These are phyloP conservation scores for Anniella stebbinsi DNA, from an alignment of 2,797 vertebrate species.

Conservation along the genomic window DNA sequence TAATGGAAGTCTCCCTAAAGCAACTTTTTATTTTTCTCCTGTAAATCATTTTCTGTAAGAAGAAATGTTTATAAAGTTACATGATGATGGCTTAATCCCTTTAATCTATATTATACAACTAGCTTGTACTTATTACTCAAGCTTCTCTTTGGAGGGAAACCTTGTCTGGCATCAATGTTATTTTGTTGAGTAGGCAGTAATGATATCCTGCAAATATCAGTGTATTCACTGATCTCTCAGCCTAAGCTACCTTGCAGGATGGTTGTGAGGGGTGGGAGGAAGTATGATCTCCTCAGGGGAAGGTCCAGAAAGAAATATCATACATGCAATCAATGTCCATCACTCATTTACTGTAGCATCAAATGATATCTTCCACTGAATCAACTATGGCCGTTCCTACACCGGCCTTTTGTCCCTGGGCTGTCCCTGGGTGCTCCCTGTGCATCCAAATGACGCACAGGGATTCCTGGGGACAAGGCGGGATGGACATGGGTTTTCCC, in stretches of 20 bases:
- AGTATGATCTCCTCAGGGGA: neutral
- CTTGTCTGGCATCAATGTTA: neutral
- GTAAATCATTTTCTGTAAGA: neutral
- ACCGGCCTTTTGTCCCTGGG: too few relatives aligned
- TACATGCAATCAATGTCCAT: neutral
- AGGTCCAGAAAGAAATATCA: neutral
- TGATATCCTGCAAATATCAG: neutral
- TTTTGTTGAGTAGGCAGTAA: neutral
- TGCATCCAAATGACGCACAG: too few relatives aligned
- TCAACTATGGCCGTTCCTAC: too few relatives aligned
- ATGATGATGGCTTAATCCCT: neutral
- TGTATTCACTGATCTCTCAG: neutral
- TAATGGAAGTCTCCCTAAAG: neutral
- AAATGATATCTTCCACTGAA: too few relatives aligned
- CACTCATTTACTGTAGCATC: neutral
- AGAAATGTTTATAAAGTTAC: neutral
- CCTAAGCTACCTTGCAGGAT: neutral
- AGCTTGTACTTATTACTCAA: neutral
- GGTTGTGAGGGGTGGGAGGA: neutral
- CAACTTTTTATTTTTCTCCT: neutral
- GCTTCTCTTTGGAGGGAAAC: neutral
- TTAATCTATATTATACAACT: slow-evolving; percentile 42
- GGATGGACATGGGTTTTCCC: too few relatives aligned
- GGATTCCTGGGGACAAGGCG: too few relatives aligned
- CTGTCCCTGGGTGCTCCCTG: too few relatives aligned